A percentile compares a stretch with the other conserved stretches of the same genome.
phyloP scores from a whole-genome alignment of 2,113 vertebrate species.

The Butorides virescens region DNA sequence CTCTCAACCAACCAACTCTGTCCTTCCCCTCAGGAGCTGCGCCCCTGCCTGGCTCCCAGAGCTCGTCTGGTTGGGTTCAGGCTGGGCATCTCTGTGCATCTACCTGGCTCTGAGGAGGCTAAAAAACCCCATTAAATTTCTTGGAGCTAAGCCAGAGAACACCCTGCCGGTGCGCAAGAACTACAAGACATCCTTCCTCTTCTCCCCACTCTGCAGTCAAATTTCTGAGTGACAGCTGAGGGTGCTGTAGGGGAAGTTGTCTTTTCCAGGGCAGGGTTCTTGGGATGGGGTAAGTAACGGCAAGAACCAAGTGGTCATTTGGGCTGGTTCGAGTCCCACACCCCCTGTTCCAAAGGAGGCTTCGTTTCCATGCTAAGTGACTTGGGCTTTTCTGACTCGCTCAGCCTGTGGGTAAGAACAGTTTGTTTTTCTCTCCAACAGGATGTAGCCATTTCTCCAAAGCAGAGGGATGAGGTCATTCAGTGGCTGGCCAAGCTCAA shows the following conservation, averaged over 20 bases:
- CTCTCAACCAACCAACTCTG: fast-evolving
- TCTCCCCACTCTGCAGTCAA: fast-evolving
- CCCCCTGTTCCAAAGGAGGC: not conserved
- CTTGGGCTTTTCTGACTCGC: not conserved
- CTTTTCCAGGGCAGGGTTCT: not conserved
- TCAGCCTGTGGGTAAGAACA: not conserved
- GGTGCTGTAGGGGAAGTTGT: not conserved
- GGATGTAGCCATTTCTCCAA: slow-evolving; percentile 94
- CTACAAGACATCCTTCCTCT: not conserved
- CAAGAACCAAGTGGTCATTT: not conserved
- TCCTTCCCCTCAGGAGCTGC: not conserved
- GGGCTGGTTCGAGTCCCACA: not conserved
- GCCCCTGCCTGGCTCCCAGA: fast-evolving
- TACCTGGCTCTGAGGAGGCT: not conserved
- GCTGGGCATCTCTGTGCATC: not conserved
- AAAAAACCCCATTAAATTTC: not conserved
- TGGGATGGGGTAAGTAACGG: not conserved
- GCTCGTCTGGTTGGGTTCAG: not conserved
- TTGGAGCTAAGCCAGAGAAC: fast-evolving
- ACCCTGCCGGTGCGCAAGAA: not conserved
- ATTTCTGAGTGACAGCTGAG: not conserved
- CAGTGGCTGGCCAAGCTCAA: slow-evolving; percentile 93
- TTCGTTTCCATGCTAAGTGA: not conserved
- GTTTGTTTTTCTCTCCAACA: slow-evolving; percentile 47
- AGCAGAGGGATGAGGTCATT: slow-evolving; percentile 94